Evolutionary conservation across 2,888 invertebrate genomes (phyloP), one percentile per base, ranked within the genome.

Genomic region (Amiota communis): DNA sequence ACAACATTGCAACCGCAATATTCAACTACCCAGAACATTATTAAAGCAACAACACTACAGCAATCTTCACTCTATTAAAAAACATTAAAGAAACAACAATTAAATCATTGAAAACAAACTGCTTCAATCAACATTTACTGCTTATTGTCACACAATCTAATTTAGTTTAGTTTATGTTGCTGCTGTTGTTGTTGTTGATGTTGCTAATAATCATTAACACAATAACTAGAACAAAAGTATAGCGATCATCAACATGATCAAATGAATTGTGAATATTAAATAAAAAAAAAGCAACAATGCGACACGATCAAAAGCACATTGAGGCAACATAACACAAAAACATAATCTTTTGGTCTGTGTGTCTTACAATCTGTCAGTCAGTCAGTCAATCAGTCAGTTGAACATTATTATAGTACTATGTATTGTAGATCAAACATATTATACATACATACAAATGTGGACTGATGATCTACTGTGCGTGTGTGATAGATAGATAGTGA

Each of bases 271-370:
- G 6, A 36, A 4, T 36, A 36, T 36, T 36, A 36, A 36, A 36
- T 6, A 36, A 36, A 36, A 36, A 36, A 36, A 36, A 36, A 36
- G 6, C 36, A 36, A 36, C 36, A 36, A 36, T 6, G 17, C 65
- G 65, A 65, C 15, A 11, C 67, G 51, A 17, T 74, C 71, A 71
- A 47, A 36, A 70, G 64, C 65, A 74, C 73, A 72, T 63, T 76
- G 67, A 67, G 67, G 65, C 49, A 36, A 36, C 36, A 36, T 36
- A 36, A 36, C 8, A 36, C 36, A 36, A 36, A 36, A 36, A 36
- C 36, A 36, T 6, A 36, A 36, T 36, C 36, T 36, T 36, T 36
- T 36, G 36, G 36, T 36, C 36, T 36, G 4, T 36, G 2, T 36
- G 36, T 36, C 36, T 36, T 0, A 2, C 36, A 6, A 36, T 36